Percentiles rank a stretch among this genome's conserved stretches.
Conservation (phyloP, 23 tunicate species). For the Aplidium turbinatum region DNA sequence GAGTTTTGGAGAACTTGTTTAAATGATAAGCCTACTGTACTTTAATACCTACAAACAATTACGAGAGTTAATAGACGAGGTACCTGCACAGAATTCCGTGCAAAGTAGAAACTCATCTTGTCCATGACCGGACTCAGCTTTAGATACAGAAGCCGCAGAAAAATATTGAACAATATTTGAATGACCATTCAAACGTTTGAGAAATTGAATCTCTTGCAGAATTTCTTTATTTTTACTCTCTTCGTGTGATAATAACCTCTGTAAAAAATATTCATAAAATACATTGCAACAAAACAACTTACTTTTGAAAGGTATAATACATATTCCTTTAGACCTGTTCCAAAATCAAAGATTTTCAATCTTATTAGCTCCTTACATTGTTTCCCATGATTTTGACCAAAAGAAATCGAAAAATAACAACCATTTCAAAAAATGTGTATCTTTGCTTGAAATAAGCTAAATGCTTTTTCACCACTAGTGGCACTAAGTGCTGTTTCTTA, state of each 20-base stretch:
- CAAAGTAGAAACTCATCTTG: conserved; percentile 85
- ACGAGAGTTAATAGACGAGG: neutral
- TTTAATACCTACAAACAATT: neutral
- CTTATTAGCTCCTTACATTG: no score
- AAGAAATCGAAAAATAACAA: no score
- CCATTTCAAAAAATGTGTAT: no score
- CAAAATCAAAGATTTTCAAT: no score
- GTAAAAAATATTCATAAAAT: conserved; percentile 23
- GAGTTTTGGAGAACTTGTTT: no score
- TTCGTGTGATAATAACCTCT: conserved; percentile 88
- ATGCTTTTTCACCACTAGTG: no score
- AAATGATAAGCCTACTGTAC: neutral
- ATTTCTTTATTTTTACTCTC: conserved; percentile 76
- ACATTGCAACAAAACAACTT: no score
- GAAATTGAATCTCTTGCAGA: conserved; percentile 73
- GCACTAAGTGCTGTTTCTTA: no score
- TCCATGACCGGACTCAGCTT: conserved; percentile 68
- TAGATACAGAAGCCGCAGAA: conserved; percentile 75
- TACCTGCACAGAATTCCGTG: conserved; percentile 89
- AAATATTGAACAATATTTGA: conserved; percentile 76
- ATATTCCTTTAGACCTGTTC: no score
- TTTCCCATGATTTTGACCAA: no score
- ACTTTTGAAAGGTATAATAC: no score
- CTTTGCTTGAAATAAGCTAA: no score
- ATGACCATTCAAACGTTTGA: conserved; percentile 76